Base-by-base conservation (phyloP, 1,140 invertebrate genomes). In the Idris sp. region DNA sequence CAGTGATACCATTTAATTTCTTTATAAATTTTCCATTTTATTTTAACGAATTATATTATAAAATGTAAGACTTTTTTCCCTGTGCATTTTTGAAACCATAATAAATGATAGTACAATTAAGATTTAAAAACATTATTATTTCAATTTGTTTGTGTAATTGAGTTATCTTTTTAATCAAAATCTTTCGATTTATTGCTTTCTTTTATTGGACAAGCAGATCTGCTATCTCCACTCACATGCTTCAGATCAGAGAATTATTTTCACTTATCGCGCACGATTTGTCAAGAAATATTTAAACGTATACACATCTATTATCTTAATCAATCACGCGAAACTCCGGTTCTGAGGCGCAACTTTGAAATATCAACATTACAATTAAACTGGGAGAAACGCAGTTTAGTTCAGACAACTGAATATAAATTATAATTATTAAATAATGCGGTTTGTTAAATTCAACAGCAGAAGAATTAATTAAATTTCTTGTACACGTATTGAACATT, bases 121-220 rank as follows among this genome's bases (percentile, higher is more conserved):
- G n/a, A n/a, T n/a, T n/a, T n/a, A n/a, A n/a, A n/a, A n/a, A n/a
- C n/a, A n/a, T n/a, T n/a, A n/a, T n/a, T n/a, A n/a, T n/a, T n/a
- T n/a, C n/a, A n/a, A n/a, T n/a, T n/a, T n/a, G n/a, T n/a, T n/a
- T n/a, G n/a, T n/a, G n/a, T n/a, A 62, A 18, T 51, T 43, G 16
- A 36, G 18, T 35, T 40, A 68, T 49, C 31, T 4, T 9, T 53
- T 48, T 68, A 31, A 68, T 49, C 51, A 26, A 49, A 68, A 58
- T 49, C 51, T 68, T 68, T 56, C 35, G 41, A 68, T 58, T 40
- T 25, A 40, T 56, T 41, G 43, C 13, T 65, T 46, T 65, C 30
- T 68, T 56, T 58, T 28, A 49, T 68, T 58, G 41, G 64, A 30
- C 28, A 19, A 49, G 3, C 28, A 15, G 16, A 4, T 41, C 10